Conservation (phyloP, 2,797 vertebrate genomes). For the Melanotaenia parkinsoni region DNA sequence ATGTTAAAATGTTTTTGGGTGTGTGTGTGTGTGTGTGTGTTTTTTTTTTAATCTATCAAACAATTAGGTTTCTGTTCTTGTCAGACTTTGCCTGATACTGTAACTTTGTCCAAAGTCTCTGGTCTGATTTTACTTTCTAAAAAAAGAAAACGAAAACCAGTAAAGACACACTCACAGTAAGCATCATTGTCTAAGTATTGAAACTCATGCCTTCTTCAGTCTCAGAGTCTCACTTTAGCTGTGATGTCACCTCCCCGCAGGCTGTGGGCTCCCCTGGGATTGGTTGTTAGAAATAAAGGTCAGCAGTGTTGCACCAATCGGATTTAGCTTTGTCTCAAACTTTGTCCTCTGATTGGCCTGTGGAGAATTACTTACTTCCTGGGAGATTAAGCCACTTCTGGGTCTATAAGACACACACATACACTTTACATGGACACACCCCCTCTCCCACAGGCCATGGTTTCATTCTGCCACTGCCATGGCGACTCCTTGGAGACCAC, state of each 20-base stretch:
- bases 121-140: slow-evolving; percentile 11
- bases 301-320: slow-evolving; percentile 45
- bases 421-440: slow-evolving; percentile 9
- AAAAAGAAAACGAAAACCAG: slow-evolving; percentile 3
- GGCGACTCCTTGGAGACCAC: slow-evolving; percentile 72
- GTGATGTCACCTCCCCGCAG: slow-evolving; percentile 18
- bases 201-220: slow-evolving; percentile 28
- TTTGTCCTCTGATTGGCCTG: slow-evolving; percentile 70
- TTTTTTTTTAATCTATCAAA: no score
- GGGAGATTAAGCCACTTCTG: slow-evolving; percentile 68
- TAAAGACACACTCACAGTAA: slow-evolving; percentile 14
- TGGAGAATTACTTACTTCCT: slow-evolving; percentile 65
- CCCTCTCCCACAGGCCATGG: slow-evolving; percentile 75
- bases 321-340: slow-evolving; percentile 52
- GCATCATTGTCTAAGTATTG: background rate
- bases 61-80: slow-evolving; percentile 18
- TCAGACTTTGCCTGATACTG: slow-evolving; percentile 6
- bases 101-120: background rate
- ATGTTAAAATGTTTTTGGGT: background rate
- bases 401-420: slow-evolving; percentile 61
- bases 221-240: background rate
- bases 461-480: slow-evolving; percentile 76
- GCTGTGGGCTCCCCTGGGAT: slow-evolving; percentile 26
- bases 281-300: slow-evolving; percentile 38
- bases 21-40: background rate